phyloP scores from a whole-genome alignment of 2,888 invertebrate species.

The Amphiduros pacificus region DNA sequence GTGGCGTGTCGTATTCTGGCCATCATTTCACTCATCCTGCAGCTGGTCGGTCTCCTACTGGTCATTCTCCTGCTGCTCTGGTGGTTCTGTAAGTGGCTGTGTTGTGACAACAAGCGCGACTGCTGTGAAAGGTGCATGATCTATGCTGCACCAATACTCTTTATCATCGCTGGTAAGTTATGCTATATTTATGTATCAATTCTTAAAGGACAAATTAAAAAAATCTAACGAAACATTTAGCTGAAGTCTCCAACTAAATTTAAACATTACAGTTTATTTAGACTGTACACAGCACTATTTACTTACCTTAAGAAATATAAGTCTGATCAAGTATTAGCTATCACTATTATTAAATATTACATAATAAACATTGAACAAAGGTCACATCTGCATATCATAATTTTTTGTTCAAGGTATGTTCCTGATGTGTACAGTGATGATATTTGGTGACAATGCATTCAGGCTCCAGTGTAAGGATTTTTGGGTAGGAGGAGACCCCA shows the following conservation, averaged over 20 bases:
- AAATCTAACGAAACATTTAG: neutral
- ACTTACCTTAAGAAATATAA: too few relatives aligned
- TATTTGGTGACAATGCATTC: conserved; percentile 38
- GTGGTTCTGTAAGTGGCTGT: conserved; percentile 30
- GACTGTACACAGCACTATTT: too few relatives aligned
- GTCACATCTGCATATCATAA: neutral
- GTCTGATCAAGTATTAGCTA: too few relatives aligned
- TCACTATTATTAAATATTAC: too few relatives aligned
- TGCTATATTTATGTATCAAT: too few relatives aligned
- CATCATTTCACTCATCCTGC: conserved; percentile 31
- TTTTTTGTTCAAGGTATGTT: conserved; percentile 31
- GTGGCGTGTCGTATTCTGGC: conserved; percentile 28
- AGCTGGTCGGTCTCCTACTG: conserved; percentile 29
- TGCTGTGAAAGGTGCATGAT: conserved; percentile 30
- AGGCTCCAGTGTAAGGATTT: conserved; percentile 36
- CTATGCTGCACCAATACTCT: conserved; percentile 34
- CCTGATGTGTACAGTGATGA: conserved; percentile 35
- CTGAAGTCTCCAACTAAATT: neutral
- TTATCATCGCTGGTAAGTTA: conserved; percentile 31
- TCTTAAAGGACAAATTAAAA: too few relatives aligned
- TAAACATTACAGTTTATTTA: too few relatives aligned
- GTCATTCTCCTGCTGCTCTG: conserved; percentile 32
- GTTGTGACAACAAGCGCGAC: conserved; percentile 26
- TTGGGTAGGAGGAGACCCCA: conserved; percentile 35
- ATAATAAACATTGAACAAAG: too few relatives aligned